Conservation (phyloP, 2,797 vertebrate species). For the Lithobates pipiens region DNA sequence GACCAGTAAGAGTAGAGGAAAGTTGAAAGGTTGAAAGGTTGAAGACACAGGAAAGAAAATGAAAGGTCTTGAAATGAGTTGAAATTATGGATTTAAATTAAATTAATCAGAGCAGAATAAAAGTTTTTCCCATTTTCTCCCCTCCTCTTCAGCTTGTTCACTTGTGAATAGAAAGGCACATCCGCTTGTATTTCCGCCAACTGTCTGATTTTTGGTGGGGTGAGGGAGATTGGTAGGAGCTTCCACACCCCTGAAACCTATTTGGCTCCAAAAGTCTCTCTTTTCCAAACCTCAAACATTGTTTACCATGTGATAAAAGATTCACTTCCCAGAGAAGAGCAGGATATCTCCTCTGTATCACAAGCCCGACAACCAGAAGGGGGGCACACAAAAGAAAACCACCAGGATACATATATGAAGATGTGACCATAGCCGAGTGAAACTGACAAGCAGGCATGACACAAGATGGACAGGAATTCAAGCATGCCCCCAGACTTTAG, state of each 20-base stretch:
- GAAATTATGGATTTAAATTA: conserved; percentile 24
- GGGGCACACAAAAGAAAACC: conserved; percentile 26
- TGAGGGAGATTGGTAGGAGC: conserved; percentile 47
- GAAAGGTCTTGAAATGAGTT: conserved; percentile 36
- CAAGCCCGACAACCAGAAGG: conserved; percentile 46
- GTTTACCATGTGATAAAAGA: conserved; percentile 38
- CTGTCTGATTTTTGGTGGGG: conserved; percentile 18
- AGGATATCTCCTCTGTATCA: conserved; percentile 23
- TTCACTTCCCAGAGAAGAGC: conserved; percentile 60
- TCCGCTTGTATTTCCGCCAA: conserved; percentile 58
- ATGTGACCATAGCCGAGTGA: neutral
- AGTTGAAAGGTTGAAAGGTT: neutral
- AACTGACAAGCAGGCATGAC: neutral
- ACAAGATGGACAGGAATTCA: neutral
- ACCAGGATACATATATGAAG: conserved; percentile 6
- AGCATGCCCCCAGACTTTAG: neutral
- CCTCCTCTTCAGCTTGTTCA: conserved; percentile 66
- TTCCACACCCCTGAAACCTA: conserved; percentile 43
- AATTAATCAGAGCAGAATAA: conserved; percentile 69
- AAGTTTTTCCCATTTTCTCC: conserved; percentile 33
- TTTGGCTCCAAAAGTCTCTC: conserved; percentile 44
- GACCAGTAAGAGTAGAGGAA: neutral
- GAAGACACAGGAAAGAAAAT: neutral
- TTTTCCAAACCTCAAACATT: conserved; percentile 39
- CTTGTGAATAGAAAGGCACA: conserved; percentile 66